phyloP scores from a whole-genome alignment of 2,888 invertebrate species.

The Odontothrips loti region DNA sequence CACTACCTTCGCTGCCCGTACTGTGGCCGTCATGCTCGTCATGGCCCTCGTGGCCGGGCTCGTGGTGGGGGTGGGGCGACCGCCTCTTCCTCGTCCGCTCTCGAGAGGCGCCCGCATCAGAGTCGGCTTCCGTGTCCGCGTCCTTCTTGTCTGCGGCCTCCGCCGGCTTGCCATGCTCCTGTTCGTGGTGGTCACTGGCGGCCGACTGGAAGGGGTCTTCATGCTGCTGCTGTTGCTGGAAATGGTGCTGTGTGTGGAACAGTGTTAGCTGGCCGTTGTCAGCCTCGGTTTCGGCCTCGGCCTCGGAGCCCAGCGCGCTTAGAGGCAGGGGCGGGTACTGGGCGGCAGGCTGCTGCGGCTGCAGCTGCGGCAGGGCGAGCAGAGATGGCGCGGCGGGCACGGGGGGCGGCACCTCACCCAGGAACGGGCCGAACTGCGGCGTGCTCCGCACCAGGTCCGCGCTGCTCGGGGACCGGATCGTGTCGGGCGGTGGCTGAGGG shows the following conservation, averaged over 20 bases:
- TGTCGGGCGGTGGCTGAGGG: constrained; percentile 33
- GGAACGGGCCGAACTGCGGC: constrained; percentile 71
- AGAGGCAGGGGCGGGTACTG: constrained; percentile 39
- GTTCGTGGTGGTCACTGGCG: constrained; percentile 36
- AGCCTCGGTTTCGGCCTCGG: constrained; percentile 27
- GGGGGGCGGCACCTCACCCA: constrained; percentile 66
- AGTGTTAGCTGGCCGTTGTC: constrained; percentile 30
- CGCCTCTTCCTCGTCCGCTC: too few species aligned
- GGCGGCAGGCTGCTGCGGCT: constrained; percentile 45
- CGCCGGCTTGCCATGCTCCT: constrained; percentile 28
- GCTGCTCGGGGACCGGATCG: constrained; percentile 29
- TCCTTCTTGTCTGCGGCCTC: constrained; percentile 10
- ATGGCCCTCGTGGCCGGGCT: constrained; percentile 39
- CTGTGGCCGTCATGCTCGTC: constrained; percentile 34
- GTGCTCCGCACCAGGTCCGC: constrained; percentile 55
- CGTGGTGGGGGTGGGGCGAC: constrained; percentile 38
- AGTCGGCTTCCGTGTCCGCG: too few species aligned
- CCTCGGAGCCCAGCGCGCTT: constrained; percentile 36
- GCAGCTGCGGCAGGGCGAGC: constrained; percentile 40
- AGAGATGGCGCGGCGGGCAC: constrained; percentile 49
- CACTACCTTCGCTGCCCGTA: neutral
- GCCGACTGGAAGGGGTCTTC: constrained; percentile 32
- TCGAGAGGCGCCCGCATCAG: too few species aligned
- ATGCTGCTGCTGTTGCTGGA: constrained; percentile 34
- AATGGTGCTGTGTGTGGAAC: constrained; percentile 36